Conservation (phyloP, 2,888 invertebrate genomes). For the Lepidocyrtinus sp. region DNA sequence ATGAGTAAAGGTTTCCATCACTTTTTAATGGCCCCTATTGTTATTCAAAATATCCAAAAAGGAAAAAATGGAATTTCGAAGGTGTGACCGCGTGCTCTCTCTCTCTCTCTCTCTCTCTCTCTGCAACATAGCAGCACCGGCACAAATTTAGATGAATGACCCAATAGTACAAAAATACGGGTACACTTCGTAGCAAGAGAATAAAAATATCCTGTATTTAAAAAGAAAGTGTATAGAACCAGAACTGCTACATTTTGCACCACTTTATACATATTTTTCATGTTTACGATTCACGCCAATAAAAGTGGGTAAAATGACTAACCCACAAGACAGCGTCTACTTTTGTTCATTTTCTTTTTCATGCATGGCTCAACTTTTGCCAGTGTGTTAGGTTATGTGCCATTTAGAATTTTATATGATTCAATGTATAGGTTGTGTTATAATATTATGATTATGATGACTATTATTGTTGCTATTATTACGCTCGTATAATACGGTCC, state of each 20-base stretch:
- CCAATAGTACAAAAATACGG: background rate
- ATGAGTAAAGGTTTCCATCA: background rate
- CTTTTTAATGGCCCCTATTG: slow-evolving; percentile 39
- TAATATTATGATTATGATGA: slow-evolving; percentile 25
- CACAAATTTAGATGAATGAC: slow-evolving; percentile 33
- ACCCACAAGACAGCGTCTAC: background rate
- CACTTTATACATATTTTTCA: slow-evolving; percentile 3
- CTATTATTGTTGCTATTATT: background rate
- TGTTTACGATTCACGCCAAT: slow-evolving; percentile 14
- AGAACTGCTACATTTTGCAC: no score
- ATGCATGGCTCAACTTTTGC: slow-evolving; percentile 1
- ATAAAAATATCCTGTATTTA: background rate
- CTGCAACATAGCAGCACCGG: background rate
- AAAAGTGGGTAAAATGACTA: slow-evolving; percentile 8
- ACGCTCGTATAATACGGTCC: background rate
- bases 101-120: background rate
- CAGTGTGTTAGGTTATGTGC: slow-evolving; percentile 17
- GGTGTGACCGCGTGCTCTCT: slow-evolving; percentile 27
- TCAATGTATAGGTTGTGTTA: no score
- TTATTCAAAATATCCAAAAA: slow-evolving; percentile 19
- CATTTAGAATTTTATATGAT: no score
- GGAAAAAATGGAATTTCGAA: background rate
- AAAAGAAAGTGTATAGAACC: background rate
- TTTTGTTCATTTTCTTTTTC: background rate
- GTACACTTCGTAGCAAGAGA: background rate